Evolutionary conservation across 2,888 invertebrate species (phyloP), one percentile per base, ranked within the genome.

Genomic region (Poecilobothrus nobilitatus): DNA sequence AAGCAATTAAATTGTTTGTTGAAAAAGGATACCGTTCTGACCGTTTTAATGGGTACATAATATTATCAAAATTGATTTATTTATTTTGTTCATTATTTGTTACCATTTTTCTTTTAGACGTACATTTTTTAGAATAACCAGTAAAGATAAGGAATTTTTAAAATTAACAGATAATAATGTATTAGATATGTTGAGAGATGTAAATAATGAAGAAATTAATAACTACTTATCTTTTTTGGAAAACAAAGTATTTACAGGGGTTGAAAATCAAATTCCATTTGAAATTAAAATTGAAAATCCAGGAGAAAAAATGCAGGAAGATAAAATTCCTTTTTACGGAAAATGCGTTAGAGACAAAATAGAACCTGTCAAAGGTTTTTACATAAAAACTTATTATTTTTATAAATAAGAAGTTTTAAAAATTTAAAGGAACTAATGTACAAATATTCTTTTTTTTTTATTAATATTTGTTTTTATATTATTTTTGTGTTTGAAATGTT

Each of bases 261-360:
- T 71, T 62, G 21, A 61, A 22, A 66, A 65, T 4, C 0, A 2
- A 18, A 21, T 68, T 9, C 68, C 70, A 0, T 27, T 70, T 1
- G 65, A 73, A 37, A 67, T 66, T 37, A 5, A 6, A 37, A 72
- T 76, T 68, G 22, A 63, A 20, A 71, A 73, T 12, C 74, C 78
- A 12, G 76, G 76, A 10, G 67, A 72, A 8, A 71, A 69, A 65
- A 33, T 72, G 63, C 21, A 69, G 10, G 73, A 73, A 68, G 70
- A 74, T 6, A 68, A 37, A 1, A 74, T 74, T 44, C 63, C 70
- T 10, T 74, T 79, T 21, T 79, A 76, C 67, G 79, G 80, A 2
- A 72, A 76, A 6, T 53, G 7, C 5, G 65, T 66, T 2, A 69
- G 66, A 44, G 68, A 68, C 21, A 21, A 4, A 10, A 63, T 72